These are phyloP conservation scores for Frieseomelitta varia DNA, from an alignment of 1,140 invertebrate genomes.

Conservation along the genomic window DNA sequence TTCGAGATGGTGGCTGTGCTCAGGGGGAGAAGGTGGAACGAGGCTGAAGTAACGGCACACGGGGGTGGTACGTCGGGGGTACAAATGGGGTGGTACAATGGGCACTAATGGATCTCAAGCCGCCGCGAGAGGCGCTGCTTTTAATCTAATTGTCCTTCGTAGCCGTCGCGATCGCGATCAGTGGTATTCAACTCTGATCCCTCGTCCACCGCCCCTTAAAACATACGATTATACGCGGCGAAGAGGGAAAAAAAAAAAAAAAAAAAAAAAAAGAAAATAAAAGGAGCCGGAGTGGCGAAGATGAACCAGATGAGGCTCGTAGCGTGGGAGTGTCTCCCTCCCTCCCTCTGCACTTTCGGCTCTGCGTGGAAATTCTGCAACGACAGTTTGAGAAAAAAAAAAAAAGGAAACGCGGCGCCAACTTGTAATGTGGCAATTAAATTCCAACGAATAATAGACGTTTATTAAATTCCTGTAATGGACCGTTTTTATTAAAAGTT, in stretches of 20 bases:
- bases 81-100: constrained; percentile 82
- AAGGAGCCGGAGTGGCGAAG: background rate
- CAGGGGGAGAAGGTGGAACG: constrained; percentile 67
- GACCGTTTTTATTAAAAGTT: constrained; percentile 34
- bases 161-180: constrained; percentile 74
- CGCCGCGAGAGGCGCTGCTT: constrained; percentile 82
- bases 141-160: constrained; percentile 82
- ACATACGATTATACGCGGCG: constrained; percentile 38
- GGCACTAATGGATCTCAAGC: constrained; percentile 83
- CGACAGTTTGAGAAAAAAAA: background rate
- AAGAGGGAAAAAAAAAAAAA: background rate
- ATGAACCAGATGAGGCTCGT: background rate
- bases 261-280: background rate
- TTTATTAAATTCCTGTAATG: constrained; percentile 44
- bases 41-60: constrained; percentile 53
- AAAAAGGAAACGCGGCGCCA: background rate
- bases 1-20: constrained; percentile 78
- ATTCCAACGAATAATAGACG: constrained; percentile 32
- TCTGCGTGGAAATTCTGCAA: background rate
- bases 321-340: too few relatives aligned
- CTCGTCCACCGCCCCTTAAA: constrained; percentile 44
- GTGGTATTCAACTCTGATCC: constrained; percentile 72
- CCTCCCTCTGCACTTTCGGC: too few relatives aligned
- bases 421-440: constrained; percentile 24
- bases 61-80: constrained; percentile 73